phyloP scores from a whole-genome alignment of 2,888 invertebrate genomes.

The Chaitophorus viminalis region DNA sequence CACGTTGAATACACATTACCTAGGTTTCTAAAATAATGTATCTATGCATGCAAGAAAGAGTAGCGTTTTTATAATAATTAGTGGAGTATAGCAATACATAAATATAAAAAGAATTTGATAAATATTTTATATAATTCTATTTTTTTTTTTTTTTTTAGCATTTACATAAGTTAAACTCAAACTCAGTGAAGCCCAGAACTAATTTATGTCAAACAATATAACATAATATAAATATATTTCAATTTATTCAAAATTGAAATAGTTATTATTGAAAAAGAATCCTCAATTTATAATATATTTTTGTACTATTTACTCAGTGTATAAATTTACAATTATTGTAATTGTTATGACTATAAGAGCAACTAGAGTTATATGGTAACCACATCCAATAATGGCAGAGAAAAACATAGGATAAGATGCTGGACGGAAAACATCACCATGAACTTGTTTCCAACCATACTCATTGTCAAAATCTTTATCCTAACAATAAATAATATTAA shows the following conservation, averaged over 20 bases:
- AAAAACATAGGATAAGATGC: slow-evolving; percentile 92
- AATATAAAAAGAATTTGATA: no score
- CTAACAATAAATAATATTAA: slow-evolving; percentile 67
- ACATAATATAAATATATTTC: no score
- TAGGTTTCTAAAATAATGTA: no score
- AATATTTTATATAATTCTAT: no score
- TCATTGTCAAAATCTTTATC: slow-evolving; percentile 98
- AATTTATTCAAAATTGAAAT: not conserved
- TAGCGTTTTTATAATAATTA: no score
- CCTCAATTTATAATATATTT: not conserved
- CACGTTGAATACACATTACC: no score
- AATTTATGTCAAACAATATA: no score
- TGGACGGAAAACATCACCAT: slow-evolving; percentile 98
- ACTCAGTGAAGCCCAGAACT: no score
- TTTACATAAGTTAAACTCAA: no score
- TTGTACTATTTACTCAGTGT: slow-evolving; percentile 82
- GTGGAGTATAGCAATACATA: no score
- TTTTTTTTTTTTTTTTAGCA: no score
- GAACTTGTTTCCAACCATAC: slow-evolving; percentile 99
- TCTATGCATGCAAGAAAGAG: no score
- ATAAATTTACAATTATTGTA: slow-evolving; percentile 96
- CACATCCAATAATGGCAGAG: slow-evolving; percentile 93
- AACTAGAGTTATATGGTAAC: slow-evolving; percentile 92
- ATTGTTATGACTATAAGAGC: slow-evolving; percentile 93
- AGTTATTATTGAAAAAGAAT: not conserved